Conservation (phyloP, 2,797 vertebrate species). For the Lophotriccus pileatus region DNA sequence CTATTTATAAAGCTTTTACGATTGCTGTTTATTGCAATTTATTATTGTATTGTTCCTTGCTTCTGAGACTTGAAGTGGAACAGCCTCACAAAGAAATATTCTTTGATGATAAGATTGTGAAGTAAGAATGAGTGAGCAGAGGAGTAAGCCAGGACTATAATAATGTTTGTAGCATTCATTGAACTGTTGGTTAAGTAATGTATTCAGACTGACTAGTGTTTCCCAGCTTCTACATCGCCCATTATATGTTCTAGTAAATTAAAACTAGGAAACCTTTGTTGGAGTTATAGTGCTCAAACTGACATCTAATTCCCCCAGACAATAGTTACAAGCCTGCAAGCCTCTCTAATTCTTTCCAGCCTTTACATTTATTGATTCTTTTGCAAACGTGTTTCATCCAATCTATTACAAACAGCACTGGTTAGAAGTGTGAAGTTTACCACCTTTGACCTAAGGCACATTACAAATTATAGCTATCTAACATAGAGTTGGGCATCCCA, state of each 20-base stretch:
- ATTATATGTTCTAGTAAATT: constrained; percentile 81
- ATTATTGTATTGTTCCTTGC: neutral
- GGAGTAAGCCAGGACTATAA: constrained; percentile 37
- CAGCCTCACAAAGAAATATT: neutral
- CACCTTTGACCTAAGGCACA: constrained; percentile 72
- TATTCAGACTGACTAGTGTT: constrained; percentile 64
- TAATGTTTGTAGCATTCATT: constrained; percentile 69
- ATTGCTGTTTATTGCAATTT: neutral
- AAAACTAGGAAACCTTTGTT: constrained; percentile 80
- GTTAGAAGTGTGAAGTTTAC: constrained; percentile 79
- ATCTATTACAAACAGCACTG: constrained; percentile 72
- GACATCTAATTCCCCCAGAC: constrained; percentile 84
- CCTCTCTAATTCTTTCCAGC: constrained; percentile 79
- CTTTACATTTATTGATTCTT: constrained; percentile 85
- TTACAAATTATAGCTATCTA: constrained; percentile 52
- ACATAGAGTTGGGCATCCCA: neutral
- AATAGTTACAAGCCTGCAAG: constrained; percentile 77
- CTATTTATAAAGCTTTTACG: neutral
- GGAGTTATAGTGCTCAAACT: constrained; percentile 77
- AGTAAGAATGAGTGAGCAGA: constrained; percentile 17
- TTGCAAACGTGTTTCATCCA: constrained; percentile 77
- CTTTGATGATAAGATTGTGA: constrained; percentile 11
- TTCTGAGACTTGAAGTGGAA: neutral
- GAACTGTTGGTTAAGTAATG: constrained; percentile 77
- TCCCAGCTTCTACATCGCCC: constrained; percentile 65